Base-by-base conservation (phyloP, 2,888 invertebrate genomes). In the Cerceris rybyensis region DNA sequence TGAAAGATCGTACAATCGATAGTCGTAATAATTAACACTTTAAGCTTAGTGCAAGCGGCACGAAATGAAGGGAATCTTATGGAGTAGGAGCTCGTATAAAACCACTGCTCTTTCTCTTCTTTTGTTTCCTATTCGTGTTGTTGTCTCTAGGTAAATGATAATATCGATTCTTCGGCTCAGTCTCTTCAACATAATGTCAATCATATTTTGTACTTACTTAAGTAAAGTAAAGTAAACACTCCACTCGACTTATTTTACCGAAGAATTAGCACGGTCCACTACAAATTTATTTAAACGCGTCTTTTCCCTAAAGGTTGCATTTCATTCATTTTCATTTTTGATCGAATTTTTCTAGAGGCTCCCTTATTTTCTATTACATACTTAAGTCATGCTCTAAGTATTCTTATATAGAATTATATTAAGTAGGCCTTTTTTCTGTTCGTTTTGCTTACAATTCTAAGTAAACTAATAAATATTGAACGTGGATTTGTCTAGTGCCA, bases 381-480 rank as follows among this genome's bases (percentile, higher is more conserved):
- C 75, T 77, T 79, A 83, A 74, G 57, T 75, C 57, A 61, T 59
- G 57, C 74, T 82, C 16, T 78, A 86, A 69, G 74, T 71, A 82
- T 65, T 82, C 70, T 77, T 77, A 82, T 4, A 83, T 83, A 70
- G 61, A 86, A 79, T 84, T 84, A 89, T 75, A 55, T 88, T 89
- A 89, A 74, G 83, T 89, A 90, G 89, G 90, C 89, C 89, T 88
- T 80, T 87, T 71, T 28, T 28, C 68, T 81, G 67, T 86, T 86
- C 28, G 28, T 75, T 75, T 88, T 85, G 86, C 89, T 90, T 90
- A 90, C 83, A 77, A 78, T 71, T 84, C 86, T 88, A 88, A 83
- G 54, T 77, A 54, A 70, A 75, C 78, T 82, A 71, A 66, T 9
- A 85, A 82, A 81, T 75, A 79, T 72, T 64, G 13, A 63, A 74